Evolutionary conservation across 2,113 vertebrate species (phyloP), one percentile per base, ranked within the genome.

Genomic region (Chaenogobius annularis): DNA sequence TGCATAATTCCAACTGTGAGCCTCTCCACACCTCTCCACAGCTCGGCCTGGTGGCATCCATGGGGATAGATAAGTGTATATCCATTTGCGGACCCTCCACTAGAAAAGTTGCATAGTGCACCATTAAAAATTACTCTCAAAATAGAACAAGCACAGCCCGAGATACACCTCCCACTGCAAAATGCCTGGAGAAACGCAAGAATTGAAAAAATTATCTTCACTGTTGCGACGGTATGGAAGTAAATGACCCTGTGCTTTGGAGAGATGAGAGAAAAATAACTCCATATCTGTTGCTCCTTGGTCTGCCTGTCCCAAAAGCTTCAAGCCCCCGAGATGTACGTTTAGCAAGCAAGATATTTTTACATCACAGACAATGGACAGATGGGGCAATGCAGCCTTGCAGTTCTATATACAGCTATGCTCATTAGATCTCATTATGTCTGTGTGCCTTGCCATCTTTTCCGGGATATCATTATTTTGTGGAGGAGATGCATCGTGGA

Each of bases 231-330:
- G 66, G 62, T 72, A 68, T 75, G 69, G 72, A 46, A 86, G 80
- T 82, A 88, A 90, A 90, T 88, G 85, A 86, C 84, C 85, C 82
- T 23, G 46, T 48, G 58, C 78, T 87, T 82, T 83, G 80, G 83
- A 48, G 66, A 68, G 68, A 56, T 68, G 46, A 26, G 15, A 44
- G 55, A 68, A 74, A 77, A 47, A n/a, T n/a, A 20, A 23, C 11
- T 61, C 71, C 14, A 14, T 73, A 77, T 83, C 70, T 74, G 72
- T 70, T 69, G 54, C 69, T 77, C 46, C 14, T 73, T 52, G 22
- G 77, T 76, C 75, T 55, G 48, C 55, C 58, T 81, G 79, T 81
- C 63, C 83, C 75, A 73, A 76, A 70, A 71, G 79, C 69, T 58
- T 52, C 8, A 52, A 65, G 73, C 68, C 8, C 74, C 6, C 7